phyloP scores from a whole-genome alignment of 2,113 vertebrate genomes.

The Pomatostomus ruficeps region DNA sequence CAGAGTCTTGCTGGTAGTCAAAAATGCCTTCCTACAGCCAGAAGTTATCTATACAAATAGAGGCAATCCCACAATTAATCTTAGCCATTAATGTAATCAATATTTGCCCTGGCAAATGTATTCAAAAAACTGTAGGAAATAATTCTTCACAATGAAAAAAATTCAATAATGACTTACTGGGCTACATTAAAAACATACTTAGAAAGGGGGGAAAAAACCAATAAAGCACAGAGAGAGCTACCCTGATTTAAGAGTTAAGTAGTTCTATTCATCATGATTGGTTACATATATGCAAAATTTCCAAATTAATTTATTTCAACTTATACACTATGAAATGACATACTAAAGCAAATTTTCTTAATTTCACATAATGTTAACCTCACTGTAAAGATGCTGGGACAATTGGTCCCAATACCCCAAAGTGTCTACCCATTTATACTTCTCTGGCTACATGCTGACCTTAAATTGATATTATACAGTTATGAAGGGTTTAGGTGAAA shows the following conservation, averaged over 20 bases:
- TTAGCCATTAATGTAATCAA: not conserved
- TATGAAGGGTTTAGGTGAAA: accelerated
- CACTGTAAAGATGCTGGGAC: not conserved
- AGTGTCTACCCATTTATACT: not conserved
- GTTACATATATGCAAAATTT: not conserved
- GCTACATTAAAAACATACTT: not conserved
- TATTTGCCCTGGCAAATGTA: not conserved
- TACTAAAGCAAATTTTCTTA: not conserved
- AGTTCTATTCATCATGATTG: not conserved
- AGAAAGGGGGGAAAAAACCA: not conserved
- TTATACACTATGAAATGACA: not conserved
- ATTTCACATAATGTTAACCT: not conserved
- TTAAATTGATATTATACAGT: not conserved
- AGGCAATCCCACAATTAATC: not conserved
- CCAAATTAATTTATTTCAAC: not conserved
- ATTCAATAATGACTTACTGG: not conserved
- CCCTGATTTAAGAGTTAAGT: not conserved
- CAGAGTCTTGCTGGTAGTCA: not conserved
- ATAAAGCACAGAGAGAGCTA: not conserved
- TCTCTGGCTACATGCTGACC: not conserved
- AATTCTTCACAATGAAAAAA: not conserved
- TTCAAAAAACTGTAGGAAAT: not conserved
- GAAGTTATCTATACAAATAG: not conserved
- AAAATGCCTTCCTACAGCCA: not conserved
- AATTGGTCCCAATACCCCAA: not conserved